phyloP scores from a whole-genome alignment of 2,113 vertebrate species.

The Camelus bactrianus region DNA sequence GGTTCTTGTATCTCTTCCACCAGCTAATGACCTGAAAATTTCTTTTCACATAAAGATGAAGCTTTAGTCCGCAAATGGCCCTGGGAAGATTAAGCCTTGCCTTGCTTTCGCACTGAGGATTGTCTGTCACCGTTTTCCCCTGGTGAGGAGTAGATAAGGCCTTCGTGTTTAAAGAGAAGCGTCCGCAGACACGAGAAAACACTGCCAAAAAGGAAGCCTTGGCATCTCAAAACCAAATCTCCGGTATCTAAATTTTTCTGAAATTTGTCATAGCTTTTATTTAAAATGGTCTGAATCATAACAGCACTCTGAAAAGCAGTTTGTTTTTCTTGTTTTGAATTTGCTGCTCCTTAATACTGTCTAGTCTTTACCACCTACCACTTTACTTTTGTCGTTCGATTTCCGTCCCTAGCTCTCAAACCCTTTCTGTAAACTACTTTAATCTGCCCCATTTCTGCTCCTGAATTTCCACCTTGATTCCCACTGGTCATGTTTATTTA shows the following conservation, averaged over 20 bases:
- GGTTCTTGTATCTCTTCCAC: neutral
- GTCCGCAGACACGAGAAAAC: neutral
- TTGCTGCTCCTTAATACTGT: neutral
- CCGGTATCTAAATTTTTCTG: neutral
- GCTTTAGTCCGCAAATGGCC: neutral
- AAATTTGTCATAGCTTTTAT: neutral
- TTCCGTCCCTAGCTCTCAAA: conserved; percentile 2
- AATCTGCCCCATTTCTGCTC: conserved; percentile 26
- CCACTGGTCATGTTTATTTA: neutral
- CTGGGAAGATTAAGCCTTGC: neutral
- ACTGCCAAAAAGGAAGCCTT: neutral
- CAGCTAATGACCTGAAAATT: neutral
- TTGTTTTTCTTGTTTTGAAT: neutral
- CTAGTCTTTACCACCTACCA: neutral
- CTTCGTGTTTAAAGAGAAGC: neutral
- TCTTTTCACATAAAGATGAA: neutral
- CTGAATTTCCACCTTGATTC: neutral
- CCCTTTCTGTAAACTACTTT: conserved; percentile 16
- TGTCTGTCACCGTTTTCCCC: neutral
- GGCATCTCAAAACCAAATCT: neutral
- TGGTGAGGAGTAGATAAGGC: neutral
- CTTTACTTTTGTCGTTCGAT: neutral
- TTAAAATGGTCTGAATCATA: neutral
- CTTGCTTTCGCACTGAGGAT: neutral
- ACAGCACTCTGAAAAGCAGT: neutral